These are phyloP conservation scores for Gymnosoma rotundatum DNA, from an alignment of 2,888 invertebrate species.

Conservation along the genomic window DNA sequence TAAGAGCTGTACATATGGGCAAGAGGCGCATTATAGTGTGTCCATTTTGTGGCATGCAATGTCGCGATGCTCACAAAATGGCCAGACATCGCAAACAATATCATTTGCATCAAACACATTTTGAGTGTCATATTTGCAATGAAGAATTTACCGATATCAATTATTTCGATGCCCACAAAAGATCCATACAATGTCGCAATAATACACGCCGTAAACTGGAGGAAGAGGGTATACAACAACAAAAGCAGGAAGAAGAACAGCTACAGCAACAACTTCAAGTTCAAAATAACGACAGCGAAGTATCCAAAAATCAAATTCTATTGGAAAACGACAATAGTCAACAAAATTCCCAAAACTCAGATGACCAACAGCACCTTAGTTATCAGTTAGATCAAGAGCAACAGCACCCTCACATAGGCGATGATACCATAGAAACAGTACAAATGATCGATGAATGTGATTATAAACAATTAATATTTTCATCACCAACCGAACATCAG, in stretches of 20 bases:
- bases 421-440: slow-evolving; percentile 44
- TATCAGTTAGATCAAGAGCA: slow-evolving; percentile 26
- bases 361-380: slow-evolving; percentile 14
- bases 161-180: slow-evolving; percentile 79
- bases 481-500: slow-evolving; percentile 12
- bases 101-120: slow-evolving; percentile 77
- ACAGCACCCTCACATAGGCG: slow-evolving; percentile 21
- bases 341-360: slow-evolving; percentile 48
- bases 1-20: slow-evolving; percentile 79
- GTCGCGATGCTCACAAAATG: slow-evolving; percentile 79
- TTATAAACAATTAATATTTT: slow-evolving; percentile 54
- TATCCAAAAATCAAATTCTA: slow-evolving; percentile 45
- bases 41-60: slow-evolving; percentile 79
- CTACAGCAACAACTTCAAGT: neutral
- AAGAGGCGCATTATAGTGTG: slow-evolving; percentile 78
- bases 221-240: slow-evolving; percentile 56
- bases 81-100: slow-evolving; percentile 78
- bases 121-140: slow-evolving; percentile 76
- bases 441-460: slow-evolving; percentile 61
- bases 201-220: slow-evolving; percentile 75
- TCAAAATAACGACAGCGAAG: slow-evolving; percentile 2
- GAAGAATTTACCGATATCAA: slow-evolving; percentile 79
- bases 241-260: slow-evolving; percentile 46
- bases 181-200: slow-evolving; percentile 79
- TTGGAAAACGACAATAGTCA: slow-evolving; percentile 40